These are phyloP conservation scores for Gobio occitaniae DNA, from an alignment of 2,797 vertebrate species.

Conservation along the genomic window DNA sequence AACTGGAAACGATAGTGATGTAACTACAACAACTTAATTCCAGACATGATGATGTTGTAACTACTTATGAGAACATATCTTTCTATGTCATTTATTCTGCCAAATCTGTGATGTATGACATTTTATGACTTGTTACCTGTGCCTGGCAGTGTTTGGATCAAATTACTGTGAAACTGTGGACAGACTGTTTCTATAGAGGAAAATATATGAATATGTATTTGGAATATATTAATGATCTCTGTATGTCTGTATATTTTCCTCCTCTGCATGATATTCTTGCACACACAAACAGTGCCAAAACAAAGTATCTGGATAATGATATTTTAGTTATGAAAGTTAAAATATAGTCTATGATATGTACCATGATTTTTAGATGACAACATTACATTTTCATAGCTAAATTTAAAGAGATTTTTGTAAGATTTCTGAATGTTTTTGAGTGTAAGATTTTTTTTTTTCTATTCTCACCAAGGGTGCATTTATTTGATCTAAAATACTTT, in stretches of 20 bases:
- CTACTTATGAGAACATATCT: conserved; percentile 43
- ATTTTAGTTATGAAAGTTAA: neutral
- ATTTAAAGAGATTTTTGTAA: neutral
- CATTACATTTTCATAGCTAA: neutral
- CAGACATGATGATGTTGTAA: conserved; percentile 33
- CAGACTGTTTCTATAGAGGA: conserved; percentile 45
- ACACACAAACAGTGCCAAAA: neutral
- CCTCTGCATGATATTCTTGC: conserved; percentile 30
- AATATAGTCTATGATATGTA: neutral
- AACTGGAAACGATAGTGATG: conserved; percentile 35
- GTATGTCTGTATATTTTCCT: conserved; percentile 35
- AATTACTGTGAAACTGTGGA: conserved; percentile 46
- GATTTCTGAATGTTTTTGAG: neutral
- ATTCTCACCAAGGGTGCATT: neutral
- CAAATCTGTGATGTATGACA: conserved; percentile 50
- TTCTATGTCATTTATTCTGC: conserved; percentile 49
- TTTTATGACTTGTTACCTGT: conserved; percentile 44
- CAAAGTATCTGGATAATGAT: neutral
- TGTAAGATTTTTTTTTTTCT: too few relatives aligned
- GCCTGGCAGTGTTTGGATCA: conserved; percentile 53
- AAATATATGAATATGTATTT: conserved; percentile 54
- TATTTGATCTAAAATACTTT: neutral
- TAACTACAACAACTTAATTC: conserved; percentile 18
- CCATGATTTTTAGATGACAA: too few relatives aligned
- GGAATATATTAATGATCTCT: conserved; percentile 46